These are phyloP conservation scores for Cataglyphis rosenhaueri DNA, from an alignment of 2,888 invertebrate genomes.

Conservation along the genomic window DNA sequence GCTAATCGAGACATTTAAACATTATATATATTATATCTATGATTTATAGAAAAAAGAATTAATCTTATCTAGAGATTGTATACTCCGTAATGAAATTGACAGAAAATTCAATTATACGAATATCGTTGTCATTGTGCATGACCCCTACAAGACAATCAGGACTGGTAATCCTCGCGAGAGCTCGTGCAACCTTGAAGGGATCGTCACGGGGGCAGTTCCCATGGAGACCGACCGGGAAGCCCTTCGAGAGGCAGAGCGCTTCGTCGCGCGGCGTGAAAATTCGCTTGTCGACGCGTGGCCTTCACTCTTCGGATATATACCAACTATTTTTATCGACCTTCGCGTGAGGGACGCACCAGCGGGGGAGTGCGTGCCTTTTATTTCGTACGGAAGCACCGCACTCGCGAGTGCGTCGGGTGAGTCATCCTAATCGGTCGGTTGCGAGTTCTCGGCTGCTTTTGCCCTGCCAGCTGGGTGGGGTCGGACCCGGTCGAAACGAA, in stretches of 20 bases:
- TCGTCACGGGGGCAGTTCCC: conserved; percentile 28
- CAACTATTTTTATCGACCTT: conserved; percentile 54
- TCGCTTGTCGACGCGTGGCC: conserved; percentile 26
- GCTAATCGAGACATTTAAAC: neutral
- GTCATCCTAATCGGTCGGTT: conserved; percentile 24
- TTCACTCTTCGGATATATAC: conserved; percentile 11
- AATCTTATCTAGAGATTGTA: neutral
- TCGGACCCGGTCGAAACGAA: conserved; percentile 23
- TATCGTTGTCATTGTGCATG: neutral
- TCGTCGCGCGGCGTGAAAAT: conserved; percentile 29
- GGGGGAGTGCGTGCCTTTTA: conserved; percentile 20
- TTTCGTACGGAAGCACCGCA: conserved; percentile 39
- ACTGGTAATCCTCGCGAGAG: neutral
- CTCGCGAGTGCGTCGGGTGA: conserved; percentile 25
- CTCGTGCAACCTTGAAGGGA: conserved; percentile 13
- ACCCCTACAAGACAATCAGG: neutral
- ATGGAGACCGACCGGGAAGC: conserved; percentile 41
- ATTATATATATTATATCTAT: neutral
- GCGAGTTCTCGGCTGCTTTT: conserved; percentile 28
- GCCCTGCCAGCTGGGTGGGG: conserved; percentile 25
- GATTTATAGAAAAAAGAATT: neutral
- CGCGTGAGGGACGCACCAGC: conserved; percentile 42
- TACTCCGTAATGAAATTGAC: too few species aligned
- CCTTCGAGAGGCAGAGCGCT: conserved; percentile 2
- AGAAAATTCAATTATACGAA: neutral